Conservation (phyloP, 2,888 invertebrate genomes). For the Tinea semifulvella region DNA sequence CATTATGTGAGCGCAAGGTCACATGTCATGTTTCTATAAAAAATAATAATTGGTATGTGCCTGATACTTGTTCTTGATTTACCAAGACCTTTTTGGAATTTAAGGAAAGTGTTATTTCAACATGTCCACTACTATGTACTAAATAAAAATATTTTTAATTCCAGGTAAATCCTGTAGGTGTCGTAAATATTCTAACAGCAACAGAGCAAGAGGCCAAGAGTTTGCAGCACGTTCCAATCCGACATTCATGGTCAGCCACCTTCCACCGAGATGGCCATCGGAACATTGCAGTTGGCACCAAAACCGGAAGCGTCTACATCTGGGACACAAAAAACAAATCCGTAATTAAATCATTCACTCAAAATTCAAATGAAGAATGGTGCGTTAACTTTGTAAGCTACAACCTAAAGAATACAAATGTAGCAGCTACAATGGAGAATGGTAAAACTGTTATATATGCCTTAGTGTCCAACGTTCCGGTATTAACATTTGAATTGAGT, state of each 20-base stretch:
- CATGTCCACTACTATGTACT: too few relatives aligned
- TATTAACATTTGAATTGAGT: slow-evolving; percentile 45
- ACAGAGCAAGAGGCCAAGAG: slow-evolving; percentile 50
- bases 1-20: too few relatives aligned
- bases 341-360: slow-evolving; percentile 53
- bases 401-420: slow-evolving; percentile 54
- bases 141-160: slow-evolving; percentile 26
- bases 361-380: too few relatives aligned
- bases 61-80: too few relatives aligned
- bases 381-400: slow-evolving; percentile 50
- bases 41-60: too few relatives aligned
- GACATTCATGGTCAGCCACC: slow-evolving; percentile 55
- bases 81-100: too few relatives aligned
- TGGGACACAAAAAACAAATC: slow-evolving; percentile 60
- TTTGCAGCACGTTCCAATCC: slow-evolving; percentile 52
- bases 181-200: slow-evolving; percentile 50
- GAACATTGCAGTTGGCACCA: slow-evolving; percentile 53
- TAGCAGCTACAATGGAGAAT: slow-evolving; percentile 55
- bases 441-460: slow-evolving; percentile 60
- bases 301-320: slow-evolving; percentile 53
- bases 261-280: slow-evolving; percentile 58
- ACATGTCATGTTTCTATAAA: too few relatives aligned
- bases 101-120: too few relatives aligned
- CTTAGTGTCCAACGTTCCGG: slow-evolving; percentile 57
- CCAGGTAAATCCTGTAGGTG: slow-evolving; percentile 54